Percentiles rank a stretch among this genome's conserved stretches.
Conservation (phyloP, 2,888 invertebrate genomes). For the Polyommatus icarus region DNA sequence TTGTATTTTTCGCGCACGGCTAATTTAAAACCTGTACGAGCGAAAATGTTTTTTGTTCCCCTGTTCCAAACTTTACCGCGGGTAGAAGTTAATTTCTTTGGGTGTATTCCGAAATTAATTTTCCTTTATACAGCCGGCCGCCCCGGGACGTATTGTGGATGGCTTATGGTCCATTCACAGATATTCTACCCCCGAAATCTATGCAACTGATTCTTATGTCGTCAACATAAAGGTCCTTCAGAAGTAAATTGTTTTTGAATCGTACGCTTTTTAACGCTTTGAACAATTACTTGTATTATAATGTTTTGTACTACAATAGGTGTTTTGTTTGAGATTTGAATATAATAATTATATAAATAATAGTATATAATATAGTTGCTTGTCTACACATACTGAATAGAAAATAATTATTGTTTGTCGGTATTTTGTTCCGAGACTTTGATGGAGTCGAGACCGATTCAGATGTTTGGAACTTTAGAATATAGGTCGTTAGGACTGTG, state of each 20-base stretch:
- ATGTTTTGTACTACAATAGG: neutral
- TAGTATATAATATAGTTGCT: neutral
- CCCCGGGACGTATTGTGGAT: constrained; percentile 69
- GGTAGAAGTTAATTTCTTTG: constrained; percentile 77
- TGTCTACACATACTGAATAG: no score
- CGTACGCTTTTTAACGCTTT: constrained; percentile 36
- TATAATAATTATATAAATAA: no score
- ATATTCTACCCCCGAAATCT: neutral
- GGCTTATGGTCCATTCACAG: constrained; percentile 51
- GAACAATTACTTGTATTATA: neutral
- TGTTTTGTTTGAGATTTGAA: neutral
- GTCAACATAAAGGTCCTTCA: no score
- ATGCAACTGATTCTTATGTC: neutral
- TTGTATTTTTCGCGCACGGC: neutral
- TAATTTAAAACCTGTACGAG: constrained; percentile 40
- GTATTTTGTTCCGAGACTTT: no score
- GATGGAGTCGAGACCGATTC: no score
- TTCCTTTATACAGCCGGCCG: constrained; percentile 73
- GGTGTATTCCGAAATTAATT: constrained; percentile 76
- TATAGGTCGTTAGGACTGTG: no score
- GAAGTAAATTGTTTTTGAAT: no score
- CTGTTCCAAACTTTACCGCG: constrained; percentile 68
- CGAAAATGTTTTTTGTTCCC: constrained; percentile 68
- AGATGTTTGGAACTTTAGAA: no score
- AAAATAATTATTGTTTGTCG: no score